These are phyloP conservation scores for Ranitomeya imitator DNA, from an alignment of 2,113 vertebrate species.

Conservation along the genomic window DNA sequence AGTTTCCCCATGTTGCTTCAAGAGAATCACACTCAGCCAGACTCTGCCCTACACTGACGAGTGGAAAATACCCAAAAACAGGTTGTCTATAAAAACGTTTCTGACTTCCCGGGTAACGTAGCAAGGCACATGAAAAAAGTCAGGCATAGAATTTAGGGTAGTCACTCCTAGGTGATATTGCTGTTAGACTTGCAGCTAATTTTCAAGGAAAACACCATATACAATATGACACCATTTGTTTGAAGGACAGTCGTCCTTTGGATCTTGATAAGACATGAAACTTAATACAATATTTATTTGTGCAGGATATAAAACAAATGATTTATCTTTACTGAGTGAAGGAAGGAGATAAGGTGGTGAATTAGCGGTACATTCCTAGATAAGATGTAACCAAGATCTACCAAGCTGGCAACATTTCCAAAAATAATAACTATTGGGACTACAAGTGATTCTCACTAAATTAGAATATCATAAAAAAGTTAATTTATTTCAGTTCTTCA, in stretches of 20 bases:
- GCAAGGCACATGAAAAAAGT: too few relatives aligned
- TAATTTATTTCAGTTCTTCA: too few relatives aligned
- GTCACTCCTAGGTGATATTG: not conserved
- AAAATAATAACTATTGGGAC: not conserved
- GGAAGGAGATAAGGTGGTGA: slow-evolving; percentile 44
- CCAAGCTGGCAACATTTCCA: not conserved
- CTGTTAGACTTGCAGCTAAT: not conserved
- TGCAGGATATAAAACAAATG: slow-evolving; percentile 37
- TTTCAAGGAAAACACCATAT: not conserved
- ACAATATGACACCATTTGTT: not conserved
- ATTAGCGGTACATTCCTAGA: slow-evolving; percentile 19
- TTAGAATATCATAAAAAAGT: too few relatives aligned
- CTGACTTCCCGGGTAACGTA: too few relatives aligned
- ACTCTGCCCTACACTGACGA: too few relatives aligned
- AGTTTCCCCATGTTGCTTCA: too few relatives aligned
- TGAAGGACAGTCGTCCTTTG: slow-evolving; percentile 29
- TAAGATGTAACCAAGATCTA: slow-evolving; percentile 36
- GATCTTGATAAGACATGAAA: slow-evolving; percentile 29
- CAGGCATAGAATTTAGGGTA: too few relatives aligned
- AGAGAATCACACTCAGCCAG: too few relatives aligned
- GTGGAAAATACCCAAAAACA: too few relatives aligned
- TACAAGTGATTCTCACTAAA: too few relatives aligned
- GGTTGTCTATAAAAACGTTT: too few relatives aligned
- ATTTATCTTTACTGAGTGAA: slow-evolving; percentile 46
- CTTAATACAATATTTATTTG: slow-evolving; percentile 39